Base-by-base conservation (phyloP, 2,888 invertebrate genomes). In the Ectemnius continuus region DNA sequence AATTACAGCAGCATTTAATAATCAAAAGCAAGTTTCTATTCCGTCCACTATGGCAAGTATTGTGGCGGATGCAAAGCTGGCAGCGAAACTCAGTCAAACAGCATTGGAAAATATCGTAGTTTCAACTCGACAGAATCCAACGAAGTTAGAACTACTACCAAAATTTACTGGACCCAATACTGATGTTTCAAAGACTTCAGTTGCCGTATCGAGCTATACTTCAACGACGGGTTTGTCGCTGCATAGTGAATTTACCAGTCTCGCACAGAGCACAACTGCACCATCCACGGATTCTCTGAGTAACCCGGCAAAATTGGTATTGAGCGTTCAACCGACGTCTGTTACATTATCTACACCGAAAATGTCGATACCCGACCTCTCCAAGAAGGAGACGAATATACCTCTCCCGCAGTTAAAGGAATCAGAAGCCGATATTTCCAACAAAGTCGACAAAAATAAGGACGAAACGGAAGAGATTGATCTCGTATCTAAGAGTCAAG, bases 371-470 rank as follows among this genome's bases (percentile, higher is more conserved):
- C 82, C 84, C 0, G 89, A 89, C 26, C 74, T 87, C 11, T 74
- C 86, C 0, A 79, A 82, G 14, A 86, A 80, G 28, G 81, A 84
- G 5, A 79, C 62, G 2, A 26, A 6, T 1, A 67, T n/a, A 5
- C 62, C 61, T 1, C 61, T 73, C 4, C 73, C 52, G 8, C 11
- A 57, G 14, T 23, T 48, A 23, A 78, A 59, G 6, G 92, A 92
- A 78, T 91, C 92, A 82, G 92, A 92, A 20, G 91, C 91, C 91
- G 92, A 92, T 80, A 11, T 36, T 36, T 8, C 36, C 1, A 92
- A 92, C 1, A 92, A 92, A 57, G 92, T 92, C 70, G 91, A 91
- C 63, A 92, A 76, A 58, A 69, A 65, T 16, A 71, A 80, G 20
- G 79, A 68, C 5, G 76, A 82, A 47, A 73, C 86, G 89, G 64